Evolutionary conservation across 2,113 vertebrate genomes (phyloP), one percentile per base, ranked within the genome.

Genomic region (Oenanthe melanoleuca): DNA sequence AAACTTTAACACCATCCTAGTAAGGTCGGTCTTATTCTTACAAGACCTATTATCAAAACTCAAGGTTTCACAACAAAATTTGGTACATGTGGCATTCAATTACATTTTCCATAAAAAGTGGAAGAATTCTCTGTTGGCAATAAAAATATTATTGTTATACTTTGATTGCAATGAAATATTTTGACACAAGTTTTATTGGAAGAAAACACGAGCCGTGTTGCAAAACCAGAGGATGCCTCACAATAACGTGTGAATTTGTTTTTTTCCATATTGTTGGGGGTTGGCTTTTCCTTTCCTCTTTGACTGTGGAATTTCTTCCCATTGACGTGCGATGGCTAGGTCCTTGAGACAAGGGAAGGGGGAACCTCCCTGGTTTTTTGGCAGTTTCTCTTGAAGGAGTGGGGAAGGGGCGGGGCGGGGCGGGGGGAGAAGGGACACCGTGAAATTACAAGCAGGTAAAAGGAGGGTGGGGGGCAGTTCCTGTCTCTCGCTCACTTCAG

Each of bases 171-270:
- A 49, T 63, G 25, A 14, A 82, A 52, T 4, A 2, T 73, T 60
- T 81, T 57, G 45, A 6, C 4, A 24, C 11, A 73, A 38, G 2
- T 37, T 80, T 72, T 37, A 42, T 12, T 12, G 15, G 17, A 33
- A 87, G 14, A 65, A 49, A 40, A 47, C 1, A 4, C 2, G 52
- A 52, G 14, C 17, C 2, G 2, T 3, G 31, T 26, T 67, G 10
- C 8, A 64, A 63, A 91, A 84, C 1, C 8, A 77, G 57, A 80
- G 8, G 7, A 55, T 34, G 5, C 9, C 17, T 72, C n/a, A 29
- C 7, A 64, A 37, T 8, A 37, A 25, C 0, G 0, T 6, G 1
- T 69, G 12, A 74, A 49, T 61, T 65, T 65, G 2, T 56, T 49
- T 24, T 49, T 73, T 74, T 53, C 33, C 5, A 15, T 45, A 21